Base-by-base conservation (phyloP, 1,140 invertebrate genomes). In the Lepidurus couesii region DNA sequence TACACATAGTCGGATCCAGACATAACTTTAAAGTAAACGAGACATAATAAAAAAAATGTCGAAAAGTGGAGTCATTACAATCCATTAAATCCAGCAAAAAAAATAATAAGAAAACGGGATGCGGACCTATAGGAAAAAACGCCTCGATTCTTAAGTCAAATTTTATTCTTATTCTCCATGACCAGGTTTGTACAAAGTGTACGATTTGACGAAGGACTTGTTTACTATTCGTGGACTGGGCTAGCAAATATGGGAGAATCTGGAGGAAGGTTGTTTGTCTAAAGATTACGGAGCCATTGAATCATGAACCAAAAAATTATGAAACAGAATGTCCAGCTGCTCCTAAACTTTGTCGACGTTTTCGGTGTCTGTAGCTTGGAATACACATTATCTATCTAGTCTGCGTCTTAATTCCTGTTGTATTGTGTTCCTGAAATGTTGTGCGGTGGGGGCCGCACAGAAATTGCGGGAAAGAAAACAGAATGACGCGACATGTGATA, bases 141-240 rank as follows among this genome's bases (percentile, higher is more conserved):
- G 16, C 53, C 53, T n/a, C 21, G 53, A 65, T 65, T 65, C 13
- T 65, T 16, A 21, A 65, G 53, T 65, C 53, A 16, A 65, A 65
- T 13, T 65, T 65, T 65, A 65, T 65, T 65, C 53, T 65, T 65
- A 65, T 65, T 65, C 53, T 21, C 53, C 21, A 65, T 65, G 53
- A 65, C 53, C 53, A 65, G 53, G 53, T 65, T 65, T 65, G 53
- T 65, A 65, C 53, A 65, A 65, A 65, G 53, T 65, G 53, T 65
- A 65, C 53, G 16, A 65, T 65, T 65, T 65, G 53, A 65, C 21
- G 53, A 65, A 13, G 2, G 1, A 65, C 16, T n/a, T 7, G 13
- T 65, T 65, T 65, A 65, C 21, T 65, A 65, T n/a, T 65, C 21
- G 1, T 65, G 53, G 53, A 65, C 13, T 65, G n/a, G 21, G 21